phyloP scores from a whole-genome alignment of 2,113 vertebrate genomes.

The Ovis aries region DNA sequence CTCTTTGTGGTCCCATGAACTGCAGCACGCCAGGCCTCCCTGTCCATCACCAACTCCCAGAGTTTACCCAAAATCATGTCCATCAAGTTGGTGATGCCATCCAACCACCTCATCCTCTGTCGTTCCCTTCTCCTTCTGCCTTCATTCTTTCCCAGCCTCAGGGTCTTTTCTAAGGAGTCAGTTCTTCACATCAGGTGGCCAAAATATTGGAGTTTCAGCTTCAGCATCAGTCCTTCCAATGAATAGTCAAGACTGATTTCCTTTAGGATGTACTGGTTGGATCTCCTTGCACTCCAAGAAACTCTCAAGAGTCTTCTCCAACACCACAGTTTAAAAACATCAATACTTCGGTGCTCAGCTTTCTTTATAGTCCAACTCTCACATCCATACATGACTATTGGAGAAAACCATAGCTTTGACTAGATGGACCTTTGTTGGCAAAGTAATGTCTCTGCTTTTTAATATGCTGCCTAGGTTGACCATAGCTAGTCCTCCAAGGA shows the following conservation, averaged over 20 bases:
- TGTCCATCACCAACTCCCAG: not conserved
- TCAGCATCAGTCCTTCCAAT: not conserved
- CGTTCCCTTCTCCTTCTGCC: accelerated
- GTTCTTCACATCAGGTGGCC: accelerated
- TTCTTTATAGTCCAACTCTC: not conserved
- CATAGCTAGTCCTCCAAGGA: not conserved
- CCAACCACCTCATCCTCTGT: not conserved
- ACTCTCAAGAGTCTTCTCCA: not conserved
- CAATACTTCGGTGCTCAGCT: accelerated
- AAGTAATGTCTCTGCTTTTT: not conserved
- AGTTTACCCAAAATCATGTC: not conserved
- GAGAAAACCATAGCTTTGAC: not conserved
- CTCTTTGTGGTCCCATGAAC: not conserved
- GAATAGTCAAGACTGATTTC: not conserved
- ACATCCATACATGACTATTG: not conserved
- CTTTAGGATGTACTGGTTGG: not conserved
- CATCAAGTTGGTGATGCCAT: not conserved
- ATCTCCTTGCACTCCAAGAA: not conserved
- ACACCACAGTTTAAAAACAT: not conserved
- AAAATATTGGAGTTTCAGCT: not conserved
- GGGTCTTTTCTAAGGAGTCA: not conserved
- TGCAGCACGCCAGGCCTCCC: not conserved
- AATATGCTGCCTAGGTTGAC: not conserved
- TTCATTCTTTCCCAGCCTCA: not conserved
- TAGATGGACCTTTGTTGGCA: not conserved